Conservation (phyloP, 2,888 invertebrate species). For the Tigriopus californicus region DNA sequence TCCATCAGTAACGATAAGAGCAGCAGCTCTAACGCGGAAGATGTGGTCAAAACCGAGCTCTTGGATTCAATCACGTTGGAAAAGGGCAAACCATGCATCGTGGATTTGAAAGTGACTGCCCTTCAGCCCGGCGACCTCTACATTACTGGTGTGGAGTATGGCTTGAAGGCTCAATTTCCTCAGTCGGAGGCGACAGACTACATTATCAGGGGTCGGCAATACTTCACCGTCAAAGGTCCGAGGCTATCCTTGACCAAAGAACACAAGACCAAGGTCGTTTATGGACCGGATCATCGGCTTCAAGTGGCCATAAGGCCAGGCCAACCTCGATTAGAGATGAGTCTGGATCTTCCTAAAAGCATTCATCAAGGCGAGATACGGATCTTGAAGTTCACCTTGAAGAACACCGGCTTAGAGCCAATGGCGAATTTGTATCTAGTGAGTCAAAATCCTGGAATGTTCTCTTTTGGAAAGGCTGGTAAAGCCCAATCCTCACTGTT, state of each 20-base stretch:
- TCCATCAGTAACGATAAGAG: background rate
- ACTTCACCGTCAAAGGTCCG: background rate
- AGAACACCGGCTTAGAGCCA: background rate
- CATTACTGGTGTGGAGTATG: constrained; percentile 11
- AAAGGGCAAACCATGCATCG: background rate
- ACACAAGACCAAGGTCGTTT: background rate
- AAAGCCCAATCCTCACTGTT: background rate
- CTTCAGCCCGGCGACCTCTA: background rate
- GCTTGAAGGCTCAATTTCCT: constrained; percentile 9
- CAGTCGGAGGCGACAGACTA: constrained; percentile 13
- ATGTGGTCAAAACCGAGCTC: background rate
- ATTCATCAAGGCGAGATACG: background rate
- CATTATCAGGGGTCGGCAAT: constrained; percentile 10
- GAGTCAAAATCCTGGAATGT: background rate
- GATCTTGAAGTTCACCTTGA: background rate
- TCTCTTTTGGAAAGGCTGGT: background rate
- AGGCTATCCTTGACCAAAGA: background rate
- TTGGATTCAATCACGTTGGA: background rate
- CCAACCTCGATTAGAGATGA: constrained; percentile 2
- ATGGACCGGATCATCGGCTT: background rate
- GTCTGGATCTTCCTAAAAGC: background rate
- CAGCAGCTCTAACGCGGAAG: background rate
- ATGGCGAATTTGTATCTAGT: background rate
- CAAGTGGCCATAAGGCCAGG: background rate
- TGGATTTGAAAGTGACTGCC: background rate